These are phyloP conservation scores for Smutsia gigantea DNA, from an alignment of 2,797 vertebrate genomes.

Conservation along the genomic window DNA sequence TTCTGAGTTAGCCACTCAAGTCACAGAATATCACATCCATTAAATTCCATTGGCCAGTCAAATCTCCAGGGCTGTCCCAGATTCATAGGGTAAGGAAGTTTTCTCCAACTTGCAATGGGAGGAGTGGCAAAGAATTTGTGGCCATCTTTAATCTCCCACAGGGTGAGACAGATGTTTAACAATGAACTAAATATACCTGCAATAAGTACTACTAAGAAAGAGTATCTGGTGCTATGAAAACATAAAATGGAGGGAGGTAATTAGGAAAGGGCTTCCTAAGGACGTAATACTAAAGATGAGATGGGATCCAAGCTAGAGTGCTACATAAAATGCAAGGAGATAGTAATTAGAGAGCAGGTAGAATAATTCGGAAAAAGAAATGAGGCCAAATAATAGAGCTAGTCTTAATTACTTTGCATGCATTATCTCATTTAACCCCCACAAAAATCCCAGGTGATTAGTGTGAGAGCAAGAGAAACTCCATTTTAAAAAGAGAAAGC, in stretches of 20 bases:
- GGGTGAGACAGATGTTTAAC: background rate
- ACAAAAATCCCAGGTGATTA: background rate
- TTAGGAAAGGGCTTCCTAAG: conserved; percentile 19
- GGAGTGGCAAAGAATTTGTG: background rate
- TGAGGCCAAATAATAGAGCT: background rate
- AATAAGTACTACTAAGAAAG: background rate
- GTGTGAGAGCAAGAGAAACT: too few species aligned
- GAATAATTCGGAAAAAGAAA: conserved; percentile 18
- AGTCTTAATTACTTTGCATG: background rate
- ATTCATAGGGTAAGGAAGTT: background rate
- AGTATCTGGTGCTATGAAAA: background rate
- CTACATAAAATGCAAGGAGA: background rate
- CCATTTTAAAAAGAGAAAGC: too few species aligned
- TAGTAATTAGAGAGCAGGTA: conserved; percentile 40
- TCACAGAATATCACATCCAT: background rate
- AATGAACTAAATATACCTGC: background rate
- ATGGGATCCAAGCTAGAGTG: background rate
- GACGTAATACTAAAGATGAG: conserved; percentile 8
- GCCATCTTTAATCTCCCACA: background rate
- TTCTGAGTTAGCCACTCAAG: background rate
- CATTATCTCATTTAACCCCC: background rate
- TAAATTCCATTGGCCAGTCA: background rate
- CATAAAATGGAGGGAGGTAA: conserved; percentile 47
- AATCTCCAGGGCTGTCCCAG: background rate
- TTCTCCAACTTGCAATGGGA: background rate